A percentile compares a stretch with the other conserved stretches of the same genome.
These are phyloP conservation scores for Acleris sparsana DNA, from an alignment of 2,888 invertebrate genomes.

Conservation along the genomic window DNA sequence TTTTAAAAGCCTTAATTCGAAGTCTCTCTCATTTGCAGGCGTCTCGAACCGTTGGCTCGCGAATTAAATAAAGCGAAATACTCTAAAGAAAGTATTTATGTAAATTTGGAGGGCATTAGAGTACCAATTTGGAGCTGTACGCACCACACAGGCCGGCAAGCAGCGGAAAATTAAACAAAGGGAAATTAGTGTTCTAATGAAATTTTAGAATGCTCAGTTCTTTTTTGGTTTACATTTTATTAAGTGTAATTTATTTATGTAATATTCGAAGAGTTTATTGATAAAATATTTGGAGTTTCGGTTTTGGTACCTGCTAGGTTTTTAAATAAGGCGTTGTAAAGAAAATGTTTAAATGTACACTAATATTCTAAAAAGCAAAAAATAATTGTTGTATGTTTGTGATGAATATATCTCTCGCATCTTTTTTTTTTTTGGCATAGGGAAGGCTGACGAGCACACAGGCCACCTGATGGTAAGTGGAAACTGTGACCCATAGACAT, in stretches of 20 bases:
- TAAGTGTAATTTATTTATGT: not conserved
- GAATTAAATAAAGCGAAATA: slow-evolving; percentile 36
- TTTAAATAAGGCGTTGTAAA: too few species aligned
- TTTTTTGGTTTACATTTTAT: not conserved
- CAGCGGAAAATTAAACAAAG: slow-evolving; percentile 13
- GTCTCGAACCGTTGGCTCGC: slow-evolving; percentile 33
- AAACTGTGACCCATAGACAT: too few species aligned
- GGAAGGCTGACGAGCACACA: too few species aligned
- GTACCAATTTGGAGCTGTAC: slow-evolving; percentile 33
- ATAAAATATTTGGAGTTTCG: too few species aligned
- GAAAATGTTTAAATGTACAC: too few species aligned
- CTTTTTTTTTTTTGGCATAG: too few species aligned
- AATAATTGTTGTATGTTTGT: too few species aligned
- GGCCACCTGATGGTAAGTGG: too few species aligned
- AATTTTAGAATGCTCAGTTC: slow-evolving; percentile 9
- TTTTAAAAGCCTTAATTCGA: slow-evolving; percentile 22
- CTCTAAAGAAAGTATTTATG: slow-evolving; percentile 36
- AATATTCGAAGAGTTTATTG: too few species aligned
- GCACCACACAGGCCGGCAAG: slow-evolving; percentile 23
- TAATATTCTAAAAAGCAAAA: too few species aligned
- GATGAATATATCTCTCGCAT: too few species aligned
- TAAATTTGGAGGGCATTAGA: slow-evolving; percentile 34
- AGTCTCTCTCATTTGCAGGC: slow-evolving; percentile 32
- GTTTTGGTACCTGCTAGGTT: too few species aligned
- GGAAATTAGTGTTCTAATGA: slow-evolving; percentile 21